Evolutionary conservation across 2,113 vertebrate species (phyloP).

Genomic region (Polypterus bichir): DNA sequence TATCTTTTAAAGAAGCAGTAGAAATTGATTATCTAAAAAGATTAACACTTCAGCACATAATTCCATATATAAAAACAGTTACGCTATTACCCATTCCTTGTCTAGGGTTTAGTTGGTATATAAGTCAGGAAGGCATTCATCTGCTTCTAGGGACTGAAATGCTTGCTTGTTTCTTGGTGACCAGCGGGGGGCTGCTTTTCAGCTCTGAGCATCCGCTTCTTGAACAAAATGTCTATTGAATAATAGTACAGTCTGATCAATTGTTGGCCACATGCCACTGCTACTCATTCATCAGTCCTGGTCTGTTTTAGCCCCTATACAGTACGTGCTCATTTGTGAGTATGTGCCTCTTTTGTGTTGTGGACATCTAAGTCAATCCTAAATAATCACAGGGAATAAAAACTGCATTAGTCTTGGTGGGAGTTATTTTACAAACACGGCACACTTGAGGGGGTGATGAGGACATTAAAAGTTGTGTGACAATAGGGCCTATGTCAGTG

Average conservation of each 20-base stretch:
- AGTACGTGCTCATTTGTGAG: too few species aligned
- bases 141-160: not conserved
- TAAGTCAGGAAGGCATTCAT: not conserved
- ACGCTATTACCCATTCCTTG: not conserved
- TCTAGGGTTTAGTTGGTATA: not conserved
- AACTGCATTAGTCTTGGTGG: too few species aligned
- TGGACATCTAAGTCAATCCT: too few species aligned
- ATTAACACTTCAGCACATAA: too few species aligned
- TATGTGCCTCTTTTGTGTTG: too few species aligned
- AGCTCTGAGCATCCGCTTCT: not conserved
- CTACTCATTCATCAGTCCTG: not conserved
- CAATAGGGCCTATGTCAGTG: too few species aligned
- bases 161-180: not conserved
- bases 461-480: too few species aligned
- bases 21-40: too few species aligned
- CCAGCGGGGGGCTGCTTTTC: not conserved
- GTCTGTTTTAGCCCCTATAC: too few species aligned
- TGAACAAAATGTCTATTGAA: not conserved
- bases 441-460: too few species aligned
- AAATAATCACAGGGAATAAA: too few species aligned
- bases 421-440: too few species aligned
- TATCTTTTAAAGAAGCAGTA: not conserved
- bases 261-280: not conserved
- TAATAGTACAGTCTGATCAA: not conserved
- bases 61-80: not conserved